Evolutionary conservation across 2,888 invertebrate species (phyloP).

Genomic region (Leucophenga maculata): DNA sequence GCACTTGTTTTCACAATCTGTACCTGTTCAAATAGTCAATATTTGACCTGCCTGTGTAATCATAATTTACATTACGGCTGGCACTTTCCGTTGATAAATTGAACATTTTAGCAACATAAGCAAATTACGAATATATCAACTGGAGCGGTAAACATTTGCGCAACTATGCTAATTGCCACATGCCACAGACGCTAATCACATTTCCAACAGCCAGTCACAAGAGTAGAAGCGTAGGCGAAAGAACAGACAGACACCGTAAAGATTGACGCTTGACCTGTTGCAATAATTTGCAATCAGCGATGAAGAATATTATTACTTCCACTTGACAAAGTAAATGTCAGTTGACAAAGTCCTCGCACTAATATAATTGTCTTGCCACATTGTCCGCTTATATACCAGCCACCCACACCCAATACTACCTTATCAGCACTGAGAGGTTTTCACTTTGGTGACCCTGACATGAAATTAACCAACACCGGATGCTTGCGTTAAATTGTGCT

Average conservation of each 20-base stretch:
- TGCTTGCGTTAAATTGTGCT: neutral
- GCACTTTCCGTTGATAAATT: too few species aligned
- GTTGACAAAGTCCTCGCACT: neutral
- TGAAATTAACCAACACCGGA: neutral
- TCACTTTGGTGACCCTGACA: too few species aligned
- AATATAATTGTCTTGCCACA: neutral
- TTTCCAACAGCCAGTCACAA: too few species aligned
- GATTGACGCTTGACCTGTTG: slow-evolving; percentile 16
- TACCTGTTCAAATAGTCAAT: too few species aligned
- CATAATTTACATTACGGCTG: too few species aligned
- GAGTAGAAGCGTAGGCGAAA: too few species aligned
- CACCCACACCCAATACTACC: neutral
- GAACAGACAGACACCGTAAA: neutral
- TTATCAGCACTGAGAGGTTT: neutral
- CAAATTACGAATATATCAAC: too few species aligned
- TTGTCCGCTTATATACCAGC: neutral
- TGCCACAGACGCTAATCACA: neutral
- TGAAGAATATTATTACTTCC: neutral
- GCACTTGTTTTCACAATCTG: too few species aligned
- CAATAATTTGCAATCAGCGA: slow-evolving; percentile 22
- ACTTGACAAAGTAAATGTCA: neutral
- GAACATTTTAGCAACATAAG: too few species aligned
- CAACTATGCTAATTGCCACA: neutral
- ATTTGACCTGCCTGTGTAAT: too few species aligned
- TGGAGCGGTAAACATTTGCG: neutral